Percentiles rank a stretch among this genome's conserved stretches.
Evolutionary conservation across 2,888 invertebrate genomes (phyloP).

Genomic region (Ophion slaviceki): DNA sequence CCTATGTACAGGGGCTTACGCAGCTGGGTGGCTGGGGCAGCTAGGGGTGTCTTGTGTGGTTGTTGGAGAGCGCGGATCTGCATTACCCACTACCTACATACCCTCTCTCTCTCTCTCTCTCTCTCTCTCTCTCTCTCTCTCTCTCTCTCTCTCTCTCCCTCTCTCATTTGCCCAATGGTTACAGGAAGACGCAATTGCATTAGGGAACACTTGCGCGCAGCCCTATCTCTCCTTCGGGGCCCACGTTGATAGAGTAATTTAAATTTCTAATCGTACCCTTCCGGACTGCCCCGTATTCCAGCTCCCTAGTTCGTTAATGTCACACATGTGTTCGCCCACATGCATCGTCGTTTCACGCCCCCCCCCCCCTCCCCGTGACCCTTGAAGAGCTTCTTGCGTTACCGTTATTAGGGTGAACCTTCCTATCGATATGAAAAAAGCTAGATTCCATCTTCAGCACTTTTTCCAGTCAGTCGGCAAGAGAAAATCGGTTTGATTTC

Average conservation of each 20-base stretch:
- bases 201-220: conserved; percentile 36
- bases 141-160: neutral
- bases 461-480: too few relatives aligned
- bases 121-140: too few relatives aligned
- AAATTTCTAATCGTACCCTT: conserved; percentile 56
- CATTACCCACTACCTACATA: neutral
- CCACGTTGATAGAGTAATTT: conserved; percentile 55
- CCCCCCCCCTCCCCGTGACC: neutral
- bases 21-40: conserved; percentile 11
- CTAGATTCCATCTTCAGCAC: neutral
- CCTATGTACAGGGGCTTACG: conserved; percentile 17
- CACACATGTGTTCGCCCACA: neutral
- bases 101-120: neutral
- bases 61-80: neutral
- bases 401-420: neutral
- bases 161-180: conserved; percentile 47
- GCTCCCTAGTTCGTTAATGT: neutral
- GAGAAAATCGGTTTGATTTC: neutral
- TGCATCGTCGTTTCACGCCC: conserved; percentile 5
- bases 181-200: conserved; percentile 55
- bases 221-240: conserved; percentile 35
- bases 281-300: conserved; percentile 1
- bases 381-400: neutral
- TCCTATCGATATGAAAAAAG: neutral
- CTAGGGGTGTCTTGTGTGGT: conserved; percentile 44